Evolutionary conservation across 2,113 vertebrate genomes (phyloP).

Genomic region (Eublepharis macularius): DNA sequence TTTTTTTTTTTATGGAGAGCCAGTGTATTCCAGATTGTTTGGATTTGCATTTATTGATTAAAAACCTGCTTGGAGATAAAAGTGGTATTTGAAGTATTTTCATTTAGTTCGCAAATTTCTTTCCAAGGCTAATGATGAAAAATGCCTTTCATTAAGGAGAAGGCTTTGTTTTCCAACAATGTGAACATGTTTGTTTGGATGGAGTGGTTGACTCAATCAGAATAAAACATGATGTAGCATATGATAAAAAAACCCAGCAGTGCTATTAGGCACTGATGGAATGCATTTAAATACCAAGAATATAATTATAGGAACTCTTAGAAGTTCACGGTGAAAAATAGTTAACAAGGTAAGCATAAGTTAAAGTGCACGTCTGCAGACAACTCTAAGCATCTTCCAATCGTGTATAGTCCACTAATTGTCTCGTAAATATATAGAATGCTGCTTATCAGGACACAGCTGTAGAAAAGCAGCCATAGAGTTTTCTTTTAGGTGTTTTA

Average conservation of each 20-base stretch:
- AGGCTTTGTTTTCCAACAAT: not conserved
- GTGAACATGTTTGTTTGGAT: conserved; percentile 4
- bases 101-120: conserved; percentile 1
- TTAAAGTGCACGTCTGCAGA: not conserved
- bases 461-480: not conserved
- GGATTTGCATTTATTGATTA: conserved; percentile 24
- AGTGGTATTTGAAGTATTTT: conserved; percentile 3
- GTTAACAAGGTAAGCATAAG: not conserved
- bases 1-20: not conserved
- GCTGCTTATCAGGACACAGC: not conserved
- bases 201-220: conserved; percentile 11
- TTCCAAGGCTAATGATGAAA: conserved; percentile 1
- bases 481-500: not conserved
- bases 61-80: conserved; percentile 3
- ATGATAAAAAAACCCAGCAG: not conserved
- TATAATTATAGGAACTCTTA: not conserved
- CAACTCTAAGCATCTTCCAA: not conserved
- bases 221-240: not conserved
- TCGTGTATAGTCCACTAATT: not conserved
- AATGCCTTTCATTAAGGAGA: not conserved
- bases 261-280: conserved; percentile 8
- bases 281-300: not conserved
- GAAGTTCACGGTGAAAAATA: conserved; percentile 12
- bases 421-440: not conserved
- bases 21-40: not conserved